Percentiles rank a stretch among this genome's conserved stretches.
phyloP scores from a whole-genome alignment of 2,888 invertebrate species.

The Clusia tigrina region DNA sequence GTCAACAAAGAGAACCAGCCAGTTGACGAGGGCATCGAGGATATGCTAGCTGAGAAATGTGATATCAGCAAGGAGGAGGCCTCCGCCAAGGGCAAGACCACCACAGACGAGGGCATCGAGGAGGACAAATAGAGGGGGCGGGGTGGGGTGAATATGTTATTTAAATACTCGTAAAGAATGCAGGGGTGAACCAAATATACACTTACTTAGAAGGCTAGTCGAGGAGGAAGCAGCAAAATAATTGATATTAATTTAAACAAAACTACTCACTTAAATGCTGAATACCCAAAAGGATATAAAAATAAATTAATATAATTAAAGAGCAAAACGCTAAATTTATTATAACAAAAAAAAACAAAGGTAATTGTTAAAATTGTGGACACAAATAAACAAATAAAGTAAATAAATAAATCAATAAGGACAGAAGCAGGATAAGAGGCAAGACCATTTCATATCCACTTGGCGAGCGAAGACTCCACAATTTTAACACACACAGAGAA shows the following conservation, averaged over 20 bases:
- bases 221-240: slow-evolving; percentile 29
- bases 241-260: slow-evolving; percentile 27
- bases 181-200: slow-evolving; percentile 29
- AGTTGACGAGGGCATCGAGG: slow-evolving; percentile 63
- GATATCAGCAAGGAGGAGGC: slow-evolving; percentile 62
- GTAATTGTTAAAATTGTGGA: too few species aligned
- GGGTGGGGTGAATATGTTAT: not conserved
- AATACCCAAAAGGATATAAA: slow-evolving; percentile 23
- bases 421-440: not conserved
- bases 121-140: slow-evolving; percentile 57
- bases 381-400: slow-evolving; percentile 10
- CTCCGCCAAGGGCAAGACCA: slow-evolving; percentile 52
- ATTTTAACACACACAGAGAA: not conserved
- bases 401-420: slow-evolving; percentile 6
- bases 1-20: slow-evolving; percentile 51
- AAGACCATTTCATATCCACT: not conserved
- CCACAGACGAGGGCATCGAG: slow-evolving; percentile 62
- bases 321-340: not conserved
- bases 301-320: slow-evolving; percentile 7
- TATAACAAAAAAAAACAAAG: slow-evolving; percentile 5
- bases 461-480: not conserved
- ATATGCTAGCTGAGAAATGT: slow-evolving; percentile 65
- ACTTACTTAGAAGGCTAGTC: slow-evolving; percentile 33
- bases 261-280: slow-evolving; percentile 18
- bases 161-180: not conserved